Conservation (phyloP, 2,888 invertebrate genomes). For the Eristalis arbustorum region DNA sequence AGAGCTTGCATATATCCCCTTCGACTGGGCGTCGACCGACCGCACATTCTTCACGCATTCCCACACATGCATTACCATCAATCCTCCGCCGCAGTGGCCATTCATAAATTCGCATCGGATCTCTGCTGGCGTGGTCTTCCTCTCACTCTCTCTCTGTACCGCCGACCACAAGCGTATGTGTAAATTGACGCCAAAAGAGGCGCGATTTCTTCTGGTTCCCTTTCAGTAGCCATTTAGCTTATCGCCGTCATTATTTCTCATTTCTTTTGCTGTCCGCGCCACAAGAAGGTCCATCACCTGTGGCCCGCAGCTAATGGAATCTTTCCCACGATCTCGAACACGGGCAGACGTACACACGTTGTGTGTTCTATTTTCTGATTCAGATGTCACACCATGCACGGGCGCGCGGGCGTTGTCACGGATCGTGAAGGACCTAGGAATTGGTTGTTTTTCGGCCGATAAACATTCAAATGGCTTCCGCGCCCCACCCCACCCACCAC, state of each 20-base stretch:
- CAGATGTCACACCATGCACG: constrained; percentile 47
- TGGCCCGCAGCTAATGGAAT: constrained; percentile 28
- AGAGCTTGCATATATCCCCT: not conserved
- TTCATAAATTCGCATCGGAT: constrained; percentile 37
- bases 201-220: not conserved
- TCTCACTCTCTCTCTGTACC: no score
- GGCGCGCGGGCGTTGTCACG: not conserved
- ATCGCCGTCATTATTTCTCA: constrained; percentile 18
- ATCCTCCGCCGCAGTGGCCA: not conserved
- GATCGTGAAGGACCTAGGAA: constrained; percentile 68
- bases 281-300: constrained; percentile 36
- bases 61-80: constrained; percentile 17
- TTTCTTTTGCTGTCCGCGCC: constrained; percentile 1
- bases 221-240: constrained; percentile 24
- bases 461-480: constrained; percentile 10
- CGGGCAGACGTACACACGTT: not conserved
- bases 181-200: not conserved
- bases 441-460: constrained; percentile 30
- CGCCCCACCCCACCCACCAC: no score
- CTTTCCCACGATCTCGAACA: constrained; percentile 43
- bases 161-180: constrained; percentile 12
- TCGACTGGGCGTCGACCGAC: not conserved
- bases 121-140: not conserved
- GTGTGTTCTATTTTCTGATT: constrained; percentile 20
- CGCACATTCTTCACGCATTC: not conserved